Conservation (phyloP, 2,113 vertebrate genomes). For the Rhea americana region DNA sequence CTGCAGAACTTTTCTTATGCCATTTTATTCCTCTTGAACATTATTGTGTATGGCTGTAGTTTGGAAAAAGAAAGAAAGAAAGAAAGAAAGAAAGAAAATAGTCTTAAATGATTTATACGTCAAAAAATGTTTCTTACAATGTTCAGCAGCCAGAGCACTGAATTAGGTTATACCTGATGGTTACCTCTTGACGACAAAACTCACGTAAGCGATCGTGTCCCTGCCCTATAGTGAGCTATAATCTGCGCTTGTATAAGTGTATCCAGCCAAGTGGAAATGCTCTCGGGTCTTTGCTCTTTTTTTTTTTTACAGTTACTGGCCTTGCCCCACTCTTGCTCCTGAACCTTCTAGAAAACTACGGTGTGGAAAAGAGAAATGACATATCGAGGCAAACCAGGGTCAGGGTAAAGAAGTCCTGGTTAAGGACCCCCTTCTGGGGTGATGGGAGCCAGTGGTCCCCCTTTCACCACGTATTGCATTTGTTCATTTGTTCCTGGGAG, state of each 20-base stretch:
- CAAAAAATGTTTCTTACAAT: background rate
- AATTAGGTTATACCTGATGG: background rate
- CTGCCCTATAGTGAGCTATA: background rate
- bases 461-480: background rate
- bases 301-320: background rate
- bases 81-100: too few species aligned
- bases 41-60: background rate
- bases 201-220: background rate
- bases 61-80: background rate
- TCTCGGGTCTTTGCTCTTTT: background rate
- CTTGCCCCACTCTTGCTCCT: background rate
- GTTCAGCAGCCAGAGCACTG: background rate
- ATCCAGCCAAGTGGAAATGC: background rate
- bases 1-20: background rate
- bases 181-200: background rate
- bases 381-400: background rate
- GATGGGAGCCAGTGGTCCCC: background rate
- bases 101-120: background rate
- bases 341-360: background rate
- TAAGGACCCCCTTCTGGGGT: background rate
- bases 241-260: background rate
- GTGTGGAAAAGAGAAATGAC: background rate
- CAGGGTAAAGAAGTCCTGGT: background rate
- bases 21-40: background rate
- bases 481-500: background rate